A percentile compares a stretch with the other conserved stretches of the same genome.
Evolutionary conservation across 2,113 vertebrate species (phyloP).

Genomic region (Elgaria multicarinata): DNA sequence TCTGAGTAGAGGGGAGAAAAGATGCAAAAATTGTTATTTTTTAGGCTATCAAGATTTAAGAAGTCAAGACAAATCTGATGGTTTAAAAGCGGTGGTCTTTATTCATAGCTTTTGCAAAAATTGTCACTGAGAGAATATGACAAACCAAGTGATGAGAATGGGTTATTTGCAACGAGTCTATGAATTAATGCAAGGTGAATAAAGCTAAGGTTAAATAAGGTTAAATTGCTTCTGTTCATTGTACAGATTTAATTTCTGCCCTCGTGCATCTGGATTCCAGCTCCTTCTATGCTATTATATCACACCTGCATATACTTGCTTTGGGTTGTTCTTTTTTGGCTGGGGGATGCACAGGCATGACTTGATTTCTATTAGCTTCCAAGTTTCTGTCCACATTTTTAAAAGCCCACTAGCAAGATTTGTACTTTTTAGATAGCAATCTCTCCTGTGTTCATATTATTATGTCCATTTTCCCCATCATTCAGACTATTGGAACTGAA

Average conservation of each 20-base stretch:
- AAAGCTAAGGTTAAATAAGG: not conserved
- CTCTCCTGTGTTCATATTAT: not conserved
- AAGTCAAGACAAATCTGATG: not conserved
- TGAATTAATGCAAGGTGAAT: not conserved
- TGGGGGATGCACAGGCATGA: not conserved
- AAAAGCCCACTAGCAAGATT: not conserved
- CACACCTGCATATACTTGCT: too few species aligned
- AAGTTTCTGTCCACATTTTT: not conserved
- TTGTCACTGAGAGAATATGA: conserved; percentile 21
- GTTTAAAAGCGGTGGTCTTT: conserved; percentile 1
- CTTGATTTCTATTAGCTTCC: not conserved
- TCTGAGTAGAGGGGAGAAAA: not conserved
- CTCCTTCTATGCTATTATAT: not conserved
- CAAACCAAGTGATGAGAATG: not conserved
- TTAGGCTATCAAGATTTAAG: not conserved
- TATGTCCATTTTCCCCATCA: not conserved
- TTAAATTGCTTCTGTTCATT: not conserved
- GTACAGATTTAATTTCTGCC: not conserved
- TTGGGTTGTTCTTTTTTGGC: not conserved
- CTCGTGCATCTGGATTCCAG: not conserved
- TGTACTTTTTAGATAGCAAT: not conserved
- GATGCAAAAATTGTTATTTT: not conserved
- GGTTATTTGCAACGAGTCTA: not conserved
- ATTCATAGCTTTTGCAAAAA: not conserved
- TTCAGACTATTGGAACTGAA: not conserved